These are phyloP conservation scores for Drosophila kanapiae DNA, from an alignment of 1,140 invertebrate species.

Conservation along the genomic window DNA sequence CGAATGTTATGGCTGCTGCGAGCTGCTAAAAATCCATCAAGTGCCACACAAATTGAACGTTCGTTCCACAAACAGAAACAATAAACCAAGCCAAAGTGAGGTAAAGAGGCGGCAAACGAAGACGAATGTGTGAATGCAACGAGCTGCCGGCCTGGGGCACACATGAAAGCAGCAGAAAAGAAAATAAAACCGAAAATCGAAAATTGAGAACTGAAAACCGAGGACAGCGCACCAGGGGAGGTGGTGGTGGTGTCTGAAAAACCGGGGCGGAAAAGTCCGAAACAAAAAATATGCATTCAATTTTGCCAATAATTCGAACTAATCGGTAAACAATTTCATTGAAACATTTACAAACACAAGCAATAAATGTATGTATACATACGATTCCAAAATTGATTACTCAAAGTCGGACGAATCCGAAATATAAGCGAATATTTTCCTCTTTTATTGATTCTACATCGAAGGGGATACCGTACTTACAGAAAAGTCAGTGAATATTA, in stretches of 20 bases:
- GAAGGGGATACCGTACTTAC: background rate
- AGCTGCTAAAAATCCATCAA: constrained; percentile 77
- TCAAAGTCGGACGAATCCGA: background rate
- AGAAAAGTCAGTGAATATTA: background rate
- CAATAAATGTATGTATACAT: background rate
- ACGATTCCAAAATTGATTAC: constrained; percentile 12
- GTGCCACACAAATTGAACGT: constrained; percentile 57
- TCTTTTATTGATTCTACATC: background rate
- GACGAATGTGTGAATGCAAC: constrained; percentile 15
- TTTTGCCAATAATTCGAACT: constrained; percentile 28
- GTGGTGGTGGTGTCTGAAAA: background rate
- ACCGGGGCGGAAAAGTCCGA: background rate
- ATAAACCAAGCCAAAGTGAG: constrained; percentile 21
- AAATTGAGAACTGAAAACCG: background rate
- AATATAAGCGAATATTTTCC: background rate
- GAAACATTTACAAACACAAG: constrained; percentile 12
- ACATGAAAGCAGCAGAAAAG: background rate
- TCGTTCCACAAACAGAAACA: constrained; percentile 33
- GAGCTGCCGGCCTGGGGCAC: background rate
- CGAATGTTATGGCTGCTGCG: constrained; percentile 46
- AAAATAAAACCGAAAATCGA: background rate
- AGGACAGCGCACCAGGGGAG: constrained; percentile 22
- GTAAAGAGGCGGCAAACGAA: background rate
- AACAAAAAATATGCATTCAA: background rate
- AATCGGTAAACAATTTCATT: constrained; percentile 28